Evolutionary conservation across 2,888 invertebrate genomes (phyloP).

Genomic region (Lasioglossum zephyrum): DNA sequence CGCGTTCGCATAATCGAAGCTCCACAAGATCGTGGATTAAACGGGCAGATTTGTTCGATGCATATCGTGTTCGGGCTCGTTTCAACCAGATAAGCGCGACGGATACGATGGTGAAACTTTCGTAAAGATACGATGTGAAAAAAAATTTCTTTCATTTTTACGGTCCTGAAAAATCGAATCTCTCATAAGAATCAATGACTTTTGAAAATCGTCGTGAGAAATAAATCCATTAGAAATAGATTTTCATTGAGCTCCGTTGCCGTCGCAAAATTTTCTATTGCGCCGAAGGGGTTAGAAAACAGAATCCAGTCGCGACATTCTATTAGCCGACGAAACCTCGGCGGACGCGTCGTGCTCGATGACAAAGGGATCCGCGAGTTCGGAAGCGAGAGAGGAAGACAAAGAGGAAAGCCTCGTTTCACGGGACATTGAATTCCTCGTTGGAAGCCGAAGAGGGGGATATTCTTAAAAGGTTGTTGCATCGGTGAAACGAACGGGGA

Average conservation of each 20-base stretch:
- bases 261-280: no score
- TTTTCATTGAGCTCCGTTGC: no score
- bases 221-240: no score
- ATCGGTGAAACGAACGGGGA: slow-evolving; percentile 26
- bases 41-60: not conserved
- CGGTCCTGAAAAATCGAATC: not conserved
- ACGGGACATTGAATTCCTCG: slow-evolving; percentile 68
- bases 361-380: slow-evolving; percentile 47
- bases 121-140: not conserved
- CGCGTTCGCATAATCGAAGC: no score
- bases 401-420: slow-evolving; percentile 63
- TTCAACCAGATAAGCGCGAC: not conserved
- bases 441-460: slow-evolving; percentile 29
- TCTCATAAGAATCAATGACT: not conserved
- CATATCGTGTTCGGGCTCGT: not conserved
- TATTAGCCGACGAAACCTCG: slow-evolving; percentile 34
- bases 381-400: slow-evolving; percentile 35
- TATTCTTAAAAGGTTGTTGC: slow-evolving; percentile 56
- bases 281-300: not conserved
- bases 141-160: not conserved
- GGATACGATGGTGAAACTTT: not conserved
- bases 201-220: no score
- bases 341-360: slow-evolving; percentile 36
- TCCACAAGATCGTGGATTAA: not conserved
- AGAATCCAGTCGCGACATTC: slow-evolving; percentile 31